Conservation (phyloP, 2,888 invertebrate species). For the Drosophila atripex region DNA sequence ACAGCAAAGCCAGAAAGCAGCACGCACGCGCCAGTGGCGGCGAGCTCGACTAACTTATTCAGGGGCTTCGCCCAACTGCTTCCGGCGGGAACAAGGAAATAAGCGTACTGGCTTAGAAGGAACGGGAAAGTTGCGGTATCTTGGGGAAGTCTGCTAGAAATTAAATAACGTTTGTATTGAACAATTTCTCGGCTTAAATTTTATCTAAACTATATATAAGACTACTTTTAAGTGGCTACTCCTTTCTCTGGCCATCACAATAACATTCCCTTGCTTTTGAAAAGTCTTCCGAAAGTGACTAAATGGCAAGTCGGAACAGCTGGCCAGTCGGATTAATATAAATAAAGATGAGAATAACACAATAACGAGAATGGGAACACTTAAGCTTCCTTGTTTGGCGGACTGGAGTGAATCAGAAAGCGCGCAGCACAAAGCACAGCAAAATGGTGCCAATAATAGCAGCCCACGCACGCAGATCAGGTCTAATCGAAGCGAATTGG, state of each 20-base stretch:
- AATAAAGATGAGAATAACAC: conserved; percentile 14
- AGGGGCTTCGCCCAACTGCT: conserved; percentile 26
- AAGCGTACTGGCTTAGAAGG: neutral
- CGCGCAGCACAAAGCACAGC: conserved; percentile 13
- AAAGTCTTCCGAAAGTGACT: too few relatives aligned
- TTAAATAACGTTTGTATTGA: too few relatives aligned
- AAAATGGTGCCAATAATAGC: conserved; percentile 64
- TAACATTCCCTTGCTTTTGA: neutral
- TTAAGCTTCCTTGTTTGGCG: conserved; percentile 13
- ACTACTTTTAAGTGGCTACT: too few relatives aligned
- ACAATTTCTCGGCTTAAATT: too few relatives aligned
- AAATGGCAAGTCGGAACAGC: conserved; percentile 17
- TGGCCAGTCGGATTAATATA: conserved; percentile 11
- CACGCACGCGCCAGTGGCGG: conserved; percentile 64
- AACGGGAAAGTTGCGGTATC: neutral
- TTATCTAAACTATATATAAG: too few relatives aligned
- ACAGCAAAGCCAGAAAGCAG: conserved; percentile 27
- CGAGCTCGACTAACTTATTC: conserved; percentile 43
- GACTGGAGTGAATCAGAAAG: conserved; percentile 19
- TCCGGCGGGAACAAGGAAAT: conserved; percentile 65
- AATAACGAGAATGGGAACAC: conserved; percentile 19
- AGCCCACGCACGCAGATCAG: conserved; percentile 43
- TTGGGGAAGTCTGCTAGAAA: neutral
- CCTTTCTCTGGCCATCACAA: neutral
- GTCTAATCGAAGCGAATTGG: conserved; percentile 9